These are phyloP conservation scores for Triplophysa bombifrons DNA, from an alignment of 2,797 vertebrate genomes.

Conservation along the genomic window DNA sequence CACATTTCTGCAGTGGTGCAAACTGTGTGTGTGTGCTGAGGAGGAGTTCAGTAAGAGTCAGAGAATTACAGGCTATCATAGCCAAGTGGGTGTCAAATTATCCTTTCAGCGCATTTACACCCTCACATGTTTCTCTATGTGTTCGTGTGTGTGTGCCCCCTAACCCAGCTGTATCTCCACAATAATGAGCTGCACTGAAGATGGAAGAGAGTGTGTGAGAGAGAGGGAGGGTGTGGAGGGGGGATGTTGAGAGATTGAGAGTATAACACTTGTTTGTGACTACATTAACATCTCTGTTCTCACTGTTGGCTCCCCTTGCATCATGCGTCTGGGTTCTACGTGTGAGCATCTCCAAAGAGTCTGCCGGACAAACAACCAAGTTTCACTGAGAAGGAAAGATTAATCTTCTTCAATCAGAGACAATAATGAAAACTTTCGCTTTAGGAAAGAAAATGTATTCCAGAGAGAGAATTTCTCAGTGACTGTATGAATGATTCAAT, in stretches of 20 bases:
- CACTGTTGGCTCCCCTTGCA: conserved; percentile 41
- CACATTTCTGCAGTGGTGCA: conserved; percentile 15
- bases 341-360: conserved; percentile 7
- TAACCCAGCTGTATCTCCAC: conserved; percentile 20
- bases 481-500: neutral
- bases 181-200: conserved; percentile 31
- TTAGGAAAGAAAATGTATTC: neutral
- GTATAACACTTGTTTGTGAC: conserved; percentile 57
- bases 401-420: neutral
- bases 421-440: neutral
- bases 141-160: conserved; percentile 20
- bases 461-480: neutral
- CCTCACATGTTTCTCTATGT: conserved; percentile 53
- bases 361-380: conserved; percentile 13
- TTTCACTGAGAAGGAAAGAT: neutral
- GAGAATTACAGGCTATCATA: conserved; percentile 68
- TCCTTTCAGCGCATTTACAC: conserved; percentile 71
- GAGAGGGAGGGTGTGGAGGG: neutral
- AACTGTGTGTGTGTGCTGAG: conserved; percentile 25
- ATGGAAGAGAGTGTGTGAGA: neutral
- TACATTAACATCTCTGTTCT: conserved; percentile 39
- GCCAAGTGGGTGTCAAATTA: conserved; percentile 72
- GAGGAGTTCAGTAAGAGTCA: conserved; percentile 57
- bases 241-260: conserved; percentile 56
- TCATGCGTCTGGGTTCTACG: conserved; percentile 17